Conservation (phyloP, 2,113 vertebrate genomes). For the Centropus unirufus region DNA sequence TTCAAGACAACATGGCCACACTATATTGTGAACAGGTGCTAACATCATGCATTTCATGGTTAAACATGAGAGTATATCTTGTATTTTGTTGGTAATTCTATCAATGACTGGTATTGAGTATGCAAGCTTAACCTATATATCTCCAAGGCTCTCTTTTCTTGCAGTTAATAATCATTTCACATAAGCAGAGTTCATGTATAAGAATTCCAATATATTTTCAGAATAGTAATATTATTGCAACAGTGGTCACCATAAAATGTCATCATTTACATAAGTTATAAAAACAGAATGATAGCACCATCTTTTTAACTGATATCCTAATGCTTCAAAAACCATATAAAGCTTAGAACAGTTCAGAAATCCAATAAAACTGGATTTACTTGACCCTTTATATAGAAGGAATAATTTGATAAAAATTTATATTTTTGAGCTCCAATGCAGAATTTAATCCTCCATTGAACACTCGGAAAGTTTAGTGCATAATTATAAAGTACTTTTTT, state of each 20-base stretch:
- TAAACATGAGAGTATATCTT: background rate
- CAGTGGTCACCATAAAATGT: background rate
- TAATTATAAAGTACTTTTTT: background rate
- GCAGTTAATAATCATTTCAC: background rate
- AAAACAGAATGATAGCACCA: background rate
- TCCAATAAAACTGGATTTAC: background rate
- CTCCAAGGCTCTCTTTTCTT: background rate
- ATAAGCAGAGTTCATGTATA: background rate
- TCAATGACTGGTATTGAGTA: background rate
- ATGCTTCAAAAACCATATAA: background rate
- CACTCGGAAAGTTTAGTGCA: background rate
- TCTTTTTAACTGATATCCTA: background rate
- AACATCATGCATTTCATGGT: background rate
- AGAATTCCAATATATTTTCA: background rate
- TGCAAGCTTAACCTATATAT: background rate
- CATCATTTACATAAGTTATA: background rate
- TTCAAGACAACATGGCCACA: background rate
- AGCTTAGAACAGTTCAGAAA: background rate
- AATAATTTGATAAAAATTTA: background rate
- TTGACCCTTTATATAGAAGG: background rate
- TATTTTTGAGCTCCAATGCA: background rate
- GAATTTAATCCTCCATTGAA: slow-evolving; percentile 24
- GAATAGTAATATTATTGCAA: background rate
- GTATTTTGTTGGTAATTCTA: background rate
- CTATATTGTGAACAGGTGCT: background rate